These are phyloP conservation scores for Metallyticus violacea DNA, from an alignment of 2,888 invertebrate species.

Conservation along the genomic window DNA sequence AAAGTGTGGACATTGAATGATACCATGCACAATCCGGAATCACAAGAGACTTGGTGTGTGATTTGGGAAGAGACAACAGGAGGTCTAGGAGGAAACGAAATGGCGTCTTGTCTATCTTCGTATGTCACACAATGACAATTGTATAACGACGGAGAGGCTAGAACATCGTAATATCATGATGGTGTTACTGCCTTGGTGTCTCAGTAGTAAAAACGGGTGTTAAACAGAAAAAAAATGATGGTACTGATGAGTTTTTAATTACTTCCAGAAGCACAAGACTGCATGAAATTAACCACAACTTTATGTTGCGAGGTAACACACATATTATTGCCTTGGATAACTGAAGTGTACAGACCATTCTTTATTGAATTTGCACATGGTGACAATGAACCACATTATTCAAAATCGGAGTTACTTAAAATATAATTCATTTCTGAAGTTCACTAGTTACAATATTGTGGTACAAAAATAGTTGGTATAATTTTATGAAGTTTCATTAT, in stretches of 20 bases:
- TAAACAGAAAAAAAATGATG: constrained; percentile 22
- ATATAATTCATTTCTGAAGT: no score
- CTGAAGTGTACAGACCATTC: no score
- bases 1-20: no score
- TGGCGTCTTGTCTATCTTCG: background rate
- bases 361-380: no score
- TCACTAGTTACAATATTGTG: no score
- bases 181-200: constrained; percentile 32
- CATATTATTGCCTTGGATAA: no score
- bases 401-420: no score
- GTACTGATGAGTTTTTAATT: constrained; percentile 18
- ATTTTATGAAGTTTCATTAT: no score
- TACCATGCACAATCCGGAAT: no score
- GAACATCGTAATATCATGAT: constrained; percentile 32
- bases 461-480: no score
- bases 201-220: no score
- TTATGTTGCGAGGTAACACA: constrained; percentile 32
- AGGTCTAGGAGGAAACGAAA: background rate
- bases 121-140: background rate
- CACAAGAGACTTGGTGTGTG: background rate
- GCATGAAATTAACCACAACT: constrained; percentile 31
- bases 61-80: background rate
- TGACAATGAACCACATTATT: no score
- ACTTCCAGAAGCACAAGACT: constrained; percentile 16
- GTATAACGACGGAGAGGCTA: background rate